Conservation (phyloP, 2,797 vertebrate genomes). For the Pseudochirops cupreus region DNA sequence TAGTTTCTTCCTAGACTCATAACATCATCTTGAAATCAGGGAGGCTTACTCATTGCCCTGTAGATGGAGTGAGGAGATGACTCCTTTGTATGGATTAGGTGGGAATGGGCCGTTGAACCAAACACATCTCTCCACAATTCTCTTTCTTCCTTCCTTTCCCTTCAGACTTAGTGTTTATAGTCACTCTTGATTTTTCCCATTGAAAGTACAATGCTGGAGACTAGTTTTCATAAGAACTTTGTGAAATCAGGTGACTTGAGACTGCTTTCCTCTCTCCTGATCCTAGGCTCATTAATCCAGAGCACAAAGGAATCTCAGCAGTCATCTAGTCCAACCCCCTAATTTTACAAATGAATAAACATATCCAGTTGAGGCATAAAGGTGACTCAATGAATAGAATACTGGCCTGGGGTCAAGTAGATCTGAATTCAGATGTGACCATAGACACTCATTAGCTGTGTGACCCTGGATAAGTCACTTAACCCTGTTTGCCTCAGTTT, state of each 20-base stretch:
- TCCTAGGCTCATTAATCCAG: background rate
- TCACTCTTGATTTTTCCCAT: background rate
- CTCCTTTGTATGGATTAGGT: background rate
- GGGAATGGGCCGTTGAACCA: no score
- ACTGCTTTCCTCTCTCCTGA: background rate
- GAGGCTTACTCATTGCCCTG: background rate
- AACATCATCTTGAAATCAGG: background rate
- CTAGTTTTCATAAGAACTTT: background rate
- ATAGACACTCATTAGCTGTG: no score
- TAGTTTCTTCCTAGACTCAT: background rate
- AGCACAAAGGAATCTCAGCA: no score
- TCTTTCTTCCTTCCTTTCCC: no score
- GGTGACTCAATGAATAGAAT: no score
- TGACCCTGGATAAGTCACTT: no score
- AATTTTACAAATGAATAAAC: no score
- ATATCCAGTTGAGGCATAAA: no score
- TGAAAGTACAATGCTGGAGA: background rate
- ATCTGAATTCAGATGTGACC: background rate
- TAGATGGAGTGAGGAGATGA: background rate
- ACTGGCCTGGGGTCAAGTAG: background rate
- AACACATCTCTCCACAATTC: no score
- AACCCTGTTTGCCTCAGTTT: no score
- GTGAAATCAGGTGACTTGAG: background rate
- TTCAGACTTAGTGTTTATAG: background rate
- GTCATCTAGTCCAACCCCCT: no score